These are phyloP conservation scores for Podotricha telesiphe DNA, from an alignment of 2,888 invertebrate genomes.

Conservation along the genomic window DNA sequence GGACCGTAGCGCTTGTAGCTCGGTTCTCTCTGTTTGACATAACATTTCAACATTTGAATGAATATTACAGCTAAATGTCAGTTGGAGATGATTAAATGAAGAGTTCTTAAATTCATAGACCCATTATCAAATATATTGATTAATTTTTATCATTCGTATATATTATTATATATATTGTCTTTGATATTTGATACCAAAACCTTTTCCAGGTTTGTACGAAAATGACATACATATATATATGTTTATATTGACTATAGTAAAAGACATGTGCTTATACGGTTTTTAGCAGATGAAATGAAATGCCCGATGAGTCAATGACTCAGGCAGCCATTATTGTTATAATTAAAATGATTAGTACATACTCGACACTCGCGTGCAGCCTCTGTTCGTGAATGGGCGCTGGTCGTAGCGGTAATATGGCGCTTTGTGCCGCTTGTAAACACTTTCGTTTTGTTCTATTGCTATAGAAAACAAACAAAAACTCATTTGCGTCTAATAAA, in stretches of 20 bases:
- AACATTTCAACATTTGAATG: no score
- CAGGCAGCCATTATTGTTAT: slow-evolving; percentile 52
- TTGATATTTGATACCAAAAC: no score
- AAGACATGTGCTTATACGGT: not conserved
- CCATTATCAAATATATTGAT: no score
- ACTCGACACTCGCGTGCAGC: slow-evolving; percentile 49
- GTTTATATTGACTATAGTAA: not conserved
- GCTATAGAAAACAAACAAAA: not conserved
- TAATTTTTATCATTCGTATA: no score
- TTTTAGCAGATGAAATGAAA: not conserved
- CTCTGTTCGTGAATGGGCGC: slow-evolving; percentile 51
- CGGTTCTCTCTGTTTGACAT: no score
- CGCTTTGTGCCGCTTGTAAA: slow-evolving; percentile 34
- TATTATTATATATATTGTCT: no score
- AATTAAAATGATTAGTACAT: slow-evolving; percentile 60
- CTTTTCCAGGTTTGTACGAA: no score
- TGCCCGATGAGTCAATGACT: slow-evolving; percentile 42
- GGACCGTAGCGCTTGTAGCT: no score
- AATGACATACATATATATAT: not conserved
- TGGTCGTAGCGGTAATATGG: slow-evolving; percentile 47
- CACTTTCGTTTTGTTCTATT: slow-evolving; percentile 25
- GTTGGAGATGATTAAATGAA: no score
- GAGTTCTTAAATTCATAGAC: no score
- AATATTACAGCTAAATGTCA: no score
- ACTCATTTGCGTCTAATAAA: not conserved